phyloP scores from a whole-genome alignment of 2,797 vertebrate genomes.

The Pyrocephalus nanus region DNA sequence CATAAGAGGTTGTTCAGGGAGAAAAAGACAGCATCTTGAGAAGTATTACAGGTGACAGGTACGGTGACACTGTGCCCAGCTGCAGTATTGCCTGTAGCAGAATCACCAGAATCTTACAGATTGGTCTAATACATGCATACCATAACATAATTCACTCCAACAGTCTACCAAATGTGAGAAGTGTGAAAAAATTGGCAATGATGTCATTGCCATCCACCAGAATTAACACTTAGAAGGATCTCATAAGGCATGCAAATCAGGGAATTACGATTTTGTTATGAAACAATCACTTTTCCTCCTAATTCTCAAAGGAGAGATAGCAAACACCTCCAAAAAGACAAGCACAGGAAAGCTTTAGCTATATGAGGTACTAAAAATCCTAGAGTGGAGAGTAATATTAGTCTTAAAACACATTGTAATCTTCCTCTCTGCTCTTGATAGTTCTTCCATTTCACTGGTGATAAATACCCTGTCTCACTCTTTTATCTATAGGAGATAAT shows the following conservation, averaged over 20 bases:
- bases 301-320: not conserved
- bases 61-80: not conserved
- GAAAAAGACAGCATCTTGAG: not conserved
- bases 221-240: not conserved
- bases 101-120: not conserved
- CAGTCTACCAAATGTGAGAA: not conserved
- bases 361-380: not conserved
- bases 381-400: not conserved
- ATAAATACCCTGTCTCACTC: not conserved
- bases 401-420: not conserved
- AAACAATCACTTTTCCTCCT: not conserved
- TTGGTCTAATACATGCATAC: not conserved
- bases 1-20: not conserved
- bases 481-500: not conserved
- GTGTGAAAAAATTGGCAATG: not conserved
- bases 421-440: not conserved
- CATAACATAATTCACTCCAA: not conserved
- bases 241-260: not conserved
- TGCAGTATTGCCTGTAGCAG: not conserved
- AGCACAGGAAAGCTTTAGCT: not conserved
- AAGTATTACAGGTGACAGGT: not conserved
- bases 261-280: not conserved
- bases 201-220: not conserved
- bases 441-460: not conserved
- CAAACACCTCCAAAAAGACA: not conserved